These are phyloP conservation scores for Lophura nycthemera DNA, from an alignment of 2,113 vertebrate species.

Conservation along the genomic window DNA sequence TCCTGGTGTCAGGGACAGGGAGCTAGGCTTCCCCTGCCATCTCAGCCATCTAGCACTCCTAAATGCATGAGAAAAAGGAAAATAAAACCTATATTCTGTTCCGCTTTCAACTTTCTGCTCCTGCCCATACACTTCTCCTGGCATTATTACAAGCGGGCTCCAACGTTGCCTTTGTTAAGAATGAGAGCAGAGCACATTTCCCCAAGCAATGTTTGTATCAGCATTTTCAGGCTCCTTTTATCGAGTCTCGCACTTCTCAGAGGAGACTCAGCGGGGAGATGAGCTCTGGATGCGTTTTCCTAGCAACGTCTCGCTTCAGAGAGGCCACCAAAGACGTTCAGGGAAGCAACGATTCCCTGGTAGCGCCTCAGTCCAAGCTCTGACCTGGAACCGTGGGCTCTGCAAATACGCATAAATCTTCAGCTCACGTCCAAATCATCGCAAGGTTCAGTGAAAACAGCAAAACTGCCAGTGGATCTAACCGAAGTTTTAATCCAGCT, in stretches of 20 bases:
- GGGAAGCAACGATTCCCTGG: not conserved
- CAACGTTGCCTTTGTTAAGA: accelerated
- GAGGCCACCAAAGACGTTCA: conserved; percentile 50
- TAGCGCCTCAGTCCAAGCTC: conserved; percentile 22
- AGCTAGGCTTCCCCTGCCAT: not conserved
- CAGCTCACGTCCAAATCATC: conserved; percentile 50
- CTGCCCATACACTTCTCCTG: not conserved
- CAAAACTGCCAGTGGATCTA: conserved; percentile 39
- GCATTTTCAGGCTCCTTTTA: not conserved
- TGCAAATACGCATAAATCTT: conserved; percentile 64
- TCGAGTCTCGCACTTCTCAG: not conserved
- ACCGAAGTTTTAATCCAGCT: conserved; percentile 5
- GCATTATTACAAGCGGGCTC: accelerated
- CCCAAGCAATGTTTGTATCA: not conserved
- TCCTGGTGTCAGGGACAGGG: not conserved
- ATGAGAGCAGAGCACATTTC: not conserved
- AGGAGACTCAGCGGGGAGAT: not conserved
- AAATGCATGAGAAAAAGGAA: accelerated
- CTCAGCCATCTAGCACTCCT: accelerated
- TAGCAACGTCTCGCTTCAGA: not conserved
- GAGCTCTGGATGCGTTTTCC: not conserved
- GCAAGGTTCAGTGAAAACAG: conserved; percentile 65
- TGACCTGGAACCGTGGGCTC: conserved; percentile 67
- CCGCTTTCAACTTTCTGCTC: not conserved
- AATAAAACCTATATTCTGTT: not conserved